phyloP scores from a whole-genome alignment of 2,113 vertebrate species.

The Numida meleagris region DNA sequence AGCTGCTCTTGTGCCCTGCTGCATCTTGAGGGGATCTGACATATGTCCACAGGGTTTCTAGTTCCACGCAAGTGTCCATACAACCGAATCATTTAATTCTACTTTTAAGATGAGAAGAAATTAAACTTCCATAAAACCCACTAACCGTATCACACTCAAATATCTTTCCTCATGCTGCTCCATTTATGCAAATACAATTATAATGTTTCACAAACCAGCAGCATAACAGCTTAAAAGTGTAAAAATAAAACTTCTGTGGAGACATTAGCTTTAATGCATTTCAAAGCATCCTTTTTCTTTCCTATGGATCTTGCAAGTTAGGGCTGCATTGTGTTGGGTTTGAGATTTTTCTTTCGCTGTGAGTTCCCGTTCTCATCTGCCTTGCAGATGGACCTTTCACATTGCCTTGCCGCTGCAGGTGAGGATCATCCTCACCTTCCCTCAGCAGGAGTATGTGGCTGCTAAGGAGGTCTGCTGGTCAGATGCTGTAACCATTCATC shows the following conservation, averaged over 20 bases:
- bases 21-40: not conserved
- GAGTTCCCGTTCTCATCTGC: not conserved
- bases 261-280: not conserved
- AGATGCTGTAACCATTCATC: constrained; percentile 2
- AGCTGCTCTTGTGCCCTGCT: not conserved
- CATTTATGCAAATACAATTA: constrained; percentile 40
- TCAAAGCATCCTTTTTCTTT: not conserved
- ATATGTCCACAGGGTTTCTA: not conserved
- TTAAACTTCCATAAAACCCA: constrained; percentile 18
- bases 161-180: not conserved
- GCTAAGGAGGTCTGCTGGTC: constrained; percentile 1
- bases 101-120: constrained; percentile 32
- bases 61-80: not conserved
- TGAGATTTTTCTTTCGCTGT: not conserved
- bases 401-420: not conserved
- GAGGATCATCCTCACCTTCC: not conserved
- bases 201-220: constrained; percentile 29
- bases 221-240: not conserved
- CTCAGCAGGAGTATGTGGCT: not conserved
- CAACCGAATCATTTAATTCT: not conserved
- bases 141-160: not conserved
- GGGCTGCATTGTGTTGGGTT: not conserved
- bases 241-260: constrained; percentile 32
- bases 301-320: not conserved
- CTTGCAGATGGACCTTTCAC: not conserved